A percentile compares a stretch with the other conserved stretches of the same genome.
Evolutionary conservation across 2,113 vertebrate genomes (phyloP).

Genomic region (Aramus guarauna): DNA sequence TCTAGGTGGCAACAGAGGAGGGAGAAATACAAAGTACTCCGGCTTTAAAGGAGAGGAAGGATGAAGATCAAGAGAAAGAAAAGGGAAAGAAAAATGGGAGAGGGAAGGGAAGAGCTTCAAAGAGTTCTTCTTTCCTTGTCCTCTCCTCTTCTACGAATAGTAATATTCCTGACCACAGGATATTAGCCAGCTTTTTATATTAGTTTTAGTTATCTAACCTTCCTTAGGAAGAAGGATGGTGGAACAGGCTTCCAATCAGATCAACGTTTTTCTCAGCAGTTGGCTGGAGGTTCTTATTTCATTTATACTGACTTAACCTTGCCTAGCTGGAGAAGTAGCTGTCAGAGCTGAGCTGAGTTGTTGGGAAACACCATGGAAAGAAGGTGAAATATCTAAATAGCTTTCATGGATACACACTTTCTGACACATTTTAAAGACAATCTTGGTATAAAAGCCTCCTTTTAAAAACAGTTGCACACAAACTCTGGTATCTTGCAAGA

Average conservation of each 20-base stretch:
- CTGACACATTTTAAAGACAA: neutral
- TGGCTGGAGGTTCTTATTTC: neutral
- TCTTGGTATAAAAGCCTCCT: neutral
- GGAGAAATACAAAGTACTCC: neutral
- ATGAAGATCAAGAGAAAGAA: neutral
- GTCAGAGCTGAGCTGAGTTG: neutral
- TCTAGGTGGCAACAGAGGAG: slow-evolving; percentile 46
- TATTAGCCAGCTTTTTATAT: neutral
- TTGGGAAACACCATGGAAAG: neutral
- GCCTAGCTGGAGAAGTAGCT: neutral
- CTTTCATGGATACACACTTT: neutral
- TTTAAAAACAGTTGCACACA: neutral
- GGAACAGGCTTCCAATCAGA: neutral
- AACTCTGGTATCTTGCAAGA: neutral
- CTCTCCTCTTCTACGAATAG: neutral
- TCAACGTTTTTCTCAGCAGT: neutral
- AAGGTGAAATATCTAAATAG: neutral
- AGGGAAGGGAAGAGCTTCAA: neutral
- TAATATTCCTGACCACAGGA: neutral
- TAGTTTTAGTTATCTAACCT: neutral
- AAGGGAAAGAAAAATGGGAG: neutral
- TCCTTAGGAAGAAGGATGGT: neutral
- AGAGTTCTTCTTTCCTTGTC: neutral
- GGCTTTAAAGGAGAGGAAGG: neutral
- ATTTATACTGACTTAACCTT: neutral